These are phyloP conservation scores for Calliopsis andreniformis DNA, from an alignment of 1,140 invertebrate genomes.

Conservation along the genomic window DNA sequence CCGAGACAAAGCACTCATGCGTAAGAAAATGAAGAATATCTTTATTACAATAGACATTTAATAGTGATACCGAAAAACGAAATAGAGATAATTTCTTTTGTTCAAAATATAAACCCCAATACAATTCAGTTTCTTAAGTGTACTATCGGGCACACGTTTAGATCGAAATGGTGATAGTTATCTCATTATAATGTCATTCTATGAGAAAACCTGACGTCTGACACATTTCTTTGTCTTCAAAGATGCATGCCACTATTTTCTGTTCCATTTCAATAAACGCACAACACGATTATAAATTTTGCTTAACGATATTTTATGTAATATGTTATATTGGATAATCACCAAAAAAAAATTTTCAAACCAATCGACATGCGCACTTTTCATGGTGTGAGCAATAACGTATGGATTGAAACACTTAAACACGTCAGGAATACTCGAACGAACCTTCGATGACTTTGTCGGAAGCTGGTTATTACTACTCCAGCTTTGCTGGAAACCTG, in stretches of 20 bases:
- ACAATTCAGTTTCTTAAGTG: constrained; percentile 20
- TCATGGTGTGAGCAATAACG: constrained; percentile 33
- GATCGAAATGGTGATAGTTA: background rate
- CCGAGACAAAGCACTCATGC: constrained; percentile 64
- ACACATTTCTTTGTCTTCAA: background rate
- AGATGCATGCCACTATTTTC: background rate
- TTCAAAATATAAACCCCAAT: constrained; percentile 31
- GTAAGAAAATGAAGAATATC: constrained; percentile 56
- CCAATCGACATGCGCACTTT: constrained; percentile 39
- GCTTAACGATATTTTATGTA: background rate
- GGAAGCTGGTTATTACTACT: constrained; percentile 95
- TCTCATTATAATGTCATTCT: background rate
- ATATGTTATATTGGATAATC: background rate
- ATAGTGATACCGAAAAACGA: constrained; percentile 56
- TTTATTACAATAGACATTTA: constrained; percentile 63
- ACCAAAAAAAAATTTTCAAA: constrained; percentile 2
- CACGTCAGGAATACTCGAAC: constrained; percentile 52
- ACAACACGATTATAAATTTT: background rate
- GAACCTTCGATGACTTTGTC: constrained; percentile 94
- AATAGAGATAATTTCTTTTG: constrained; percentile 62
- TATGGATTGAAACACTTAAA: constrained; percentile 39
- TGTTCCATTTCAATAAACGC: background rate
- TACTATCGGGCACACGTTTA: constrained; percentile 4
- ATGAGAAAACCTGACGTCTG: background rate
- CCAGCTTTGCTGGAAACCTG: constrained; percentile 88